Evolutionary conservation across 2,797 vertebrate species (phyloP), one percentile per base, ranked within the genome.

Genomic region (Decapterus maruadsi): DNA sequence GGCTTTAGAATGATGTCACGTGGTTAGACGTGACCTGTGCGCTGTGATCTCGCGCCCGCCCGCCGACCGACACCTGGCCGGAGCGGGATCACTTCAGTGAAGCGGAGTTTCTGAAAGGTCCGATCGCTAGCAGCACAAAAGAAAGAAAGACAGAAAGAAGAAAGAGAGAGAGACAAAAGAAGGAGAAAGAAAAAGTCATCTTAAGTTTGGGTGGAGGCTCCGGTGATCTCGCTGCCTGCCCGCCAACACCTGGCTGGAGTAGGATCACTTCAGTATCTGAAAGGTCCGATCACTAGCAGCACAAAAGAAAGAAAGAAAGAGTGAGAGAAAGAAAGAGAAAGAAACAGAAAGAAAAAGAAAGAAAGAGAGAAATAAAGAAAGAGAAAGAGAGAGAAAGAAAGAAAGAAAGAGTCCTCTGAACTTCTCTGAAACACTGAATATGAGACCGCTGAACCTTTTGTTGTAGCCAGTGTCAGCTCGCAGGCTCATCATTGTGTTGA

Each of bases 1-100:
- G 76, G 62, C 64, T 86, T 83, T 87, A 76, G 91, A 86, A 76
- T 72, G 67, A 76, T 81, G 81, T 86, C 87, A 85, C 78, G 83
- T 88, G 73, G 82, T 84, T 62, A 66, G 69, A 68, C 66, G 48
- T 58, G 78, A 88, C 80, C 85, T 50, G 70, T 29, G 68, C 45
- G 20, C 56, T 36, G 26, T 73, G 75, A 78, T 71, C 78, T 74
- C 72, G 75, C 58, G 1, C 60, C 26, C 1, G 26, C 26, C 26
- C 26, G 26, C 26, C 3, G 26, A 17, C 67, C 55, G 42, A 58
- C 76, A 61, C 40, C 71, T 73, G 62, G 83, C 77, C 46, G 53
- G 55, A 29, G 19, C 17, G 34, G 53, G 66, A 62, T 69, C 63
- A 48, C 69, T 72, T 51, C 17, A 26, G 26, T 38, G 61, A 64